Base-by-base conservation (phyloP, 2,113 vertebrate genomes). In the Dryoscopus gambensis region DNA sequence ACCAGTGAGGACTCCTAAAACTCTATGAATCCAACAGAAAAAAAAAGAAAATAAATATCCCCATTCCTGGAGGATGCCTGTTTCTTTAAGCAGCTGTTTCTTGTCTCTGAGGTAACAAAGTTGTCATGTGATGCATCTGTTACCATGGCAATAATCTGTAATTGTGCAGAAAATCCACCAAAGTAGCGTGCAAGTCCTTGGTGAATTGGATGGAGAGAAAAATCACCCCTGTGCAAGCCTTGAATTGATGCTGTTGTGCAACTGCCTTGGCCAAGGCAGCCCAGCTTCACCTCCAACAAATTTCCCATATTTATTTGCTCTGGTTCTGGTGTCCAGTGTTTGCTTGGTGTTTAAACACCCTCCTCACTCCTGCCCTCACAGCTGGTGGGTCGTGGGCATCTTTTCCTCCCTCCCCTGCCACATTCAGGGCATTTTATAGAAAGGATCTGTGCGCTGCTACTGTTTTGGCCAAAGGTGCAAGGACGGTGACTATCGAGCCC, bases 131-230 rank as follows among this genome's bases (percentile, higher is more conserved):
- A 96, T 96, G 96, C 97, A 90, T 70, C 93, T 82, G 98, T 98
- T 98, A 97, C 98, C 97, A 98, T 98, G 97, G 97, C 96, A 97
- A 98, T 98, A 98, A 98, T 98, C 98, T 98, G 98, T 97, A 98
- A 98, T 98, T 98, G 98, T 98, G 97, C 97, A 98, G 98, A 98
- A 98, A 98, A 98, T 98, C 97, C 97, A 98, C 96, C 96, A 95
- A 98, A 98, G 97, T 98, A 92, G 27, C 53, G 78, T 97, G 96
- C 97, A 98, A 97, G 95, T 98, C 98, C 98, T 97, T 95, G 94
- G 98, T 98, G 97, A 98, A 97, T 98, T 98, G 97, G 96, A 95
- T 22, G 24, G 96, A 97, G 97, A 97, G 97, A 96, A 97, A 97
- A 97, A 97, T 96, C 97, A 96, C 94, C 92, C 74, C 96, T 17